Percentiles rank a stretch among this genome's conserved stretches.
These are phyloP conservation scores for Synergus japonicus DNA, from an alignment of 2,888 invertebrate genomes.

Conservation along the genomic window DNA sequence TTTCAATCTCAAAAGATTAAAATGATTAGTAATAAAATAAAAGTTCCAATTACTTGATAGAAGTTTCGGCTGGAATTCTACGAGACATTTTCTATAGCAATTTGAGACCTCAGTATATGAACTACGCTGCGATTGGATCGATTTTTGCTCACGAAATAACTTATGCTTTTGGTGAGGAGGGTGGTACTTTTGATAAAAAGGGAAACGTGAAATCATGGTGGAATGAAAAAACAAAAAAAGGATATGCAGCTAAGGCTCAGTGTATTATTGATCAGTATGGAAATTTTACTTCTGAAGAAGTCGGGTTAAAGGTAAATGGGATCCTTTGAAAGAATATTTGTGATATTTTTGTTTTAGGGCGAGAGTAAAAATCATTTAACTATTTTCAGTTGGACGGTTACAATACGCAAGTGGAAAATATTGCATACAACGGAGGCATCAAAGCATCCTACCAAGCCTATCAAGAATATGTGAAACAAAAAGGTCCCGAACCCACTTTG, in stretches of 20 bases:
- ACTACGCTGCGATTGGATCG: constrained; percentile 93
- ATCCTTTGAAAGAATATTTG: constrained; percentile 51
- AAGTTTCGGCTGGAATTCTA: constrained; percentile 95
- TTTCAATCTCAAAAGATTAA: not conserved
- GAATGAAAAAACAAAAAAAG: constrained; percentile 81
- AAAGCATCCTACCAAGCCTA: constrained; percentile 94
- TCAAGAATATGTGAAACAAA: constrained; percentile 84
- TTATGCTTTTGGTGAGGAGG: constrained; percentile 92
- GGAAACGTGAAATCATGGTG: constrained; percentile 72
- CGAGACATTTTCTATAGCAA: constrained; percentile 95
- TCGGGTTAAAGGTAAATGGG: constrained; percentile 83
- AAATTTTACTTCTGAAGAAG: constrained; percentile 89
- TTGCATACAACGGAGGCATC: constrained; percentile 95
- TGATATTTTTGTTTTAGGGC: not conserved
- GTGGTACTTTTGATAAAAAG: constrained; percentile 92
- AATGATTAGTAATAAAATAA: not conserved
- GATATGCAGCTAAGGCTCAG: constrained; percentile 89
- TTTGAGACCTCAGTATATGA: constrained; percentile 92
- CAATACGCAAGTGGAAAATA: constrained; percentile 96
- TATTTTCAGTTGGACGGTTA: constrained; percentile 88
- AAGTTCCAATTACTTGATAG: constrained; percentile 77
- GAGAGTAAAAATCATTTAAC: constrained; percentile 44
- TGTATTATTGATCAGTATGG: constrained; percentile 97
- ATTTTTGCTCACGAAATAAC: constrained; percentile 95
- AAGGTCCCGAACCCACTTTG: constrained; percentile 83